phyloP scores from a whole-genome alignment of 2,797 vertebrate species.

The Notolepis coatsorum region DNA sequence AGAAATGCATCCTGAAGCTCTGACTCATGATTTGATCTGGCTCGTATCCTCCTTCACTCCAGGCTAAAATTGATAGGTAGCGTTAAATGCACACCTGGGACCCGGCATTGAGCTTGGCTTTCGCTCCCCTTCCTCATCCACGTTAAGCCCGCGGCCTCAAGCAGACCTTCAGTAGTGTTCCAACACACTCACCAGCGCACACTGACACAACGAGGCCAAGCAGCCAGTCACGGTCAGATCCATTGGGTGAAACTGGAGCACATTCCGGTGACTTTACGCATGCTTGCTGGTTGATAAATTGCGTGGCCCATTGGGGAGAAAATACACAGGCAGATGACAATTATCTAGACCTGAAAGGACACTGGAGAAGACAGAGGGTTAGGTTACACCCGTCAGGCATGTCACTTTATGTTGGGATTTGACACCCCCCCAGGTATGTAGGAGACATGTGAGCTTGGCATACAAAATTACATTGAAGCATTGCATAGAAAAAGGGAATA shows the following conservation, averaged over 20 bases:
- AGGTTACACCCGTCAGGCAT: conserved; percentile 50
- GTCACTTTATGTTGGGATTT: conserved; percentile 34
- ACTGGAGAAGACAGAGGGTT: conserved; percentile 53
- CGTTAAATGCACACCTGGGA: conserved; percentile 70
- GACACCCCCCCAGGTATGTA: conserved; percentile 25
- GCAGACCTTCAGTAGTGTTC: conserved; percentile 39
- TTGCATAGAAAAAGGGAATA: conserved; percentile 7
- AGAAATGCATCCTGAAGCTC: conserved; percentile 61
- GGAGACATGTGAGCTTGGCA: conserved; percentile 23
- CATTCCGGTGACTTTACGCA: conserved; percentile 65
- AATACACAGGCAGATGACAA: conserved; percentile 57
- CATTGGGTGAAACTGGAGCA: conserved; percentile 60
- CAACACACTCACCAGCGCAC: conserved; percentile 45
- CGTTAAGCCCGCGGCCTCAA: conserved; percentile 36
- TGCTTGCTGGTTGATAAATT: conserved; percentile 66
- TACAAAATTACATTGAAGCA: conserved; percentile 26
- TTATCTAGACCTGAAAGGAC: conserved; percentile 62
- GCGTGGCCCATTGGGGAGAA: conserved; percentile 34
- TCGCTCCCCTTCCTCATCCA: conserved; percentile 33
- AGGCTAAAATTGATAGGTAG: conserved; percentile 60
- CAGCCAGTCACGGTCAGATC: conserved; percentile 66
- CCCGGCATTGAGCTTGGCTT: conserved; percentile 24
- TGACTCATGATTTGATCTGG: conserved; percentile 70
- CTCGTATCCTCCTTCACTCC: conserved; percentile 55
- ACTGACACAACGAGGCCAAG: conserved; percentile 49